Evolutionary conservation across 2,888 invertebrate genomes (phyloP).

Genomic region (Ormyrus rosae): DNA sequence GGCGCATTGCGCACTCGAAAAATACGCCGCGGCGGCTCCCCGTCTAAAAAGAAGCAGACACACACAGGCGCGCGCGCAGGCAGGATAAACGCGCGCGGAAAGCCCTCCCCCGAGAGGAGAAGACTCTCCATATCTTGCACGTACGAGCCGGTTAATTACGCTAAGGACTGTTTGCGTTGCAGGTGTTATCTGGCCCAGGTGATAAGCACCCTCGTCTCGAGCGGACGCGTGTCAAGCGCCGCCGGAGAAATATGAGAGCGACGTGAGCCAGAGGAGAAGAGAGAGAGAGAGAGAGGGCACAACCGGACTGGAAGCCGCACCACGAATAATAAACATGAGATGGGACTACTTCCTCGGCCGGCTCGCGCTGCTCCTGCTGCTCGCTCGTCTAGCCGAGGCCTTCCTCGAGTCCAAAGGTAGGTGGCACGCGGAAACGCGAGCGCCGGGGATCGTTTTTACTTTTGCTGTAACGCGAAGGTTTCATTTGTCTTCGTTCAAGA

Average conservation of each 20-base stretch:
- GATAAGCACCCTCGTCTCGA: constrained; percentile 63
- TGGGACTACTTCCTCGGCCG: constrained; percentile 61
- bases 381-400: constrained; percentile 58
- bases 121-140: background rate
- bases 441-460: too few species aligned
- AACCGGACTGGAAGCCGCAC: constrained; percentile 40
- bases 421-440: background rate
- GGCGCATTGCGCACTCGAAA: background rate
- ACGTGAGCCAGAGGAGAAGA: constrained; percentile 50
- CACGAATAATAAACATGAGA: constrained; percentile 68
- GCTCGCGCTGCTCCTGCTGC: constrained; percentile 63
- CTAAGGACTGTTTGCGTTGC: constrained; percentile 58
- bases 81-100: background rate
- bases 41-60: background rate
- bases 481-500: too few species aligned
- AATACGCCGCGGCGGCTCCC: background rate
- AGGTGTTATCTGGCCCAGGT: constrained; percentile 63
- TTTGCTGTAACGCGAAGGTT: too few species aligned
- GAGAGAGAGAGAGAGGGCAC: constrained; percentile 18
- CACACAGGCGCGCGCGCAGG: background rate
- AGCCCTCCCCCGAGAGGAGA: background rate
- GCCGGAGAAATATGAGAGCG: constrained; percentile 57
- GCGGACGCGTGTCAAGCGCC: constrained; percentile 16
- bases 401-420: constrained; percentile 67
- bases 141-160: constrained; percentile 37